Evolutionary conservation across 1,140 invertebrate genomes (phyloP), one percentile per base, ranked within the genome.

Genomic region (Drosophila littoralis): DNA sequence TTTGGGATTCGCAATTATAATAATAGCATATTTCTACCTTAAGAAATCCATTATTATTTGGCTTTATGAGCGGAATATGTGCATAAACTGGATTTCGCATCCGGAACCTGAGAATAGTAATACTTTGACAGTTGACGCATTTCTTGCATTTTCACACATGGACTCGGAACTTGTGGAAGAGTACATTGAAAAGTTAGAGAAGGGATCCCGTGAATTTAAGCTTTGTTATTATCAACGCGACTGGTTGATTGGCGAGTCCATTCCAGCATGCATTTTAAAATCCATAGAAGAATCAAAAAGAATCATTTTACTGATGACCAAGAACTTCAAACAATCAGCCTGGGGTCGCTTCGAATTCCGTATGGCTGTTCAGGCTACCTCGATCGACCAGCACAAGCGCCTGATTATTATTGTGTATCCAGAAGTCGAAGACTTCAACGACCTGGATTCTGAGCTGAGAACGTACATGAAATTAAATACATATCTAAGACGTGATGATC

Each of bases 141-240:
- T 63, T 52, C 22, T 63, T 0, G 46, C 48, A 12, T 63, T 63
- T 32, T 52, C 60, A 7, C 60, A 63, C 33, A 6, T 33, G 33
- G 48, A 63, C 5, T 12, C 40, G 35, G 35, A 63, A 1, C 13
- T 40, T 0, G 7, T 63, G 4, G n/a, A 63, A 6, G 60, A 63
- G 10, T 63, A 32, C 12, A 6, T 63, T 7, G 60, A 64, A 2
- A 32, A 10, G 8, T 13, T 64, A 7, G 60, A 64, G 36, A 32
- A 17, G 1, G 35, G 60, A 1, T n/a, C 9, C 2, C 36, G 48
- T 3, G 36, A 17, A 22, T 64, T 50, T 17, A 32, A 52, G 17
- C 13, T 64, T 3, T 40, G 60, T n/a, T 64, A 42, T 9, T 64
- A 64, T 17, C 60, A 64, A 7, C 60, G 60, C 1, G 60, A 64